Evolutionary conservation across 2,888 invertebrate species (phyloP).

Genomic region (Mechanitis messenoides): DNA sequence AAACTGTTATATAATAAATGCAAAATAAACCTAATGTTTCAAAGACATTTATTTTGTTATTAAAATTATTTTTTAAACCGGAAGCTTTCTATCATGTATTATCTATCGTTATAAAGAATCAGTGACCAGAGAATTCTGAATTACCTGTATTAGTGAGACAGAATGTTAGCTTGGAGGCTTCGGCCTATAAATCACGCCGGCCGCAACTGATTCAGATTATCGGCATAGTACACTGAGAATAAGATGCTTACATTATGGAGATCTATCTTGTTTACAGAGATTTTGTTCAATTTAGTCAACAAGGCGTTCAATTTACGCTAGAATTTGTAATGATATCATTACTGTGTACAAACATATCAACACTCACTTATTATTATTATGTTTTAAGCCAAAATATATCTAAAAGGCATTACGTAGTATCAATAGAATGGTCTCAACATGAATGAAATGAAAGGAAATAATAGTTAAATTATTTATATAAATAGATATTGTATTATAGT

Average conservation of each 20-base stretch:
- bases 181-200: constrained; percentile 66
- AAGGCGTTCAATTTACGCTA: neutral
- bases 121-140: constrained; percentile 24
- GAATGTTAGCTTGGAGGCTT: constrained; percentile 50
- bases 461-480: no score
- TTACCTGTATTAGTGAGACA: constrained; percentile 57
- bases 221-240: constrained; percentile 39
- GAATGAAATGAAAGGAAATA: no score
- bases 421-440: no score
- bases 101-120: constrained; percentile 39
- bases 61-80: neutral
- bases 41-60: no score
- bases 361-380: neutral
- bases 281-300: neutral
- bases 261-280: neutral
- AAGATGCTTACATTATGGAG: constrained; percentile 22
- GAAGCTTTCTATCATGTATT: constrained; percentile 1
- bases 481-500: no score
- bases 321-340: neutral
- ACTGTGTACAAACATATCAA: neutral
- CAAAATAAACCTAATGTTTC: no score
- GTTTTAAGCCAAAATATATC: no score
- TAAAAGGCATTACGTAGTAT: no score
- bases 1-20: no score
- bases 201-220: constrained; percentile 70